A percentile compares a stretch with the other conserved stretches of the same genome.
Evolutionary conservation across 2,113 vertebrate species (phyloP).

Genomic region (Callorhinus ursinus): DNA sequence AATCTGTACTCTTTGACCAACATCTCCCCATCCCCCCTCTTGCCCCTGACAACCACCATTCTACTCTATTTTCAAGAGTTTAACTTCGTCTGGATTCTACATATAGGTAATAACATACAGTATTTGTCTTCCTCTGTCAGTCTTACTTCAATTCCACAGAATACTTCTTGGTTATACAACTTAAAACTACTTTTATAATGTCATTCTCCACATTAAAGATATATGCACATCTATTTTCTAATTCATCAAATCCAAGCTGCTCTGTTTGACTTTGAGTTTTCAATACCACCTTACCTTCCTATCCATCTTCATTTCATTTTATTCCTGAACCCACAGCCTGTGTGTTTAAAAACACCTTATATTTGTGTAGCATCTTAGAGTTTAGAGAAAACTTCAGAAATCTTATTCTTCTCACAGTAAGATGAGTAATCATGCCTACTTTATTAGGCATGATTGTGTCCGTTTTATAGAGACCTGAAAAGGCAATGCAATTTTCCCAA

Average conservation of each 20-base stretch:
- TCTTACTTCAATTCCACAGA: not conserved
- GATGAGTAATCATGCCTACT: too few species aligned
- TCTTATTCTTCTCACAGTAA: not conserved
- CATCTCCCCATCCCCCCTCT: not conserved
- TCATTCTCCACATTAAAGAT: not conserved
- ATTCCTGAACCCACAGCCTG: not conserved
- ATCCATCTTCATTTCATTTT: not conserved
- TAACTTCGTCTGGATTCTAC: not conserved
- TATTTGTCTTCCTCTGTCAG: not conserved
- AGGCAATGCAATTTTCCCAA: not conserved
- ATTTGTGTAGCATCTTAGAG: not conserved
- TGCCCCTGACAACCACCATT: not conserved
- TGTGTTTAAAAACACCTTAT: constrained; percentile 6
- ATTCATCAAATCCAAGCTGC: not conserved
- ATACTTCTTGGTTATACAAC: not conserved
- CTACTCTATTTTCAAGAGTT: not conserved
- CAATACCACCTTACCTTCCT: not conserved
- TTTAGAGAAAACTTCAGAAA: constrained; percentile 27
- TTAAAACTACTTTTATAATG: not conserved
- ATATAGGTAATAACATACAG: not conserved
- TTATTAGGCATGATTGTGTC: not conserved
- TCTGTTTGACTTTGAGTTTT: constrained; percentile 15
- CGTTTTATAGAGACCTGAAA: not conserved
- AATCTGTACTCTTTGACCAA: not conserved
- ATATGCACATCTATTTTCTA: not conserved